Evolutionary conservation across 2,113 vertebrate species (phyloP), one percentile per base, ranked within the genome.

Genomic region (Falco punctatus): DNA sequence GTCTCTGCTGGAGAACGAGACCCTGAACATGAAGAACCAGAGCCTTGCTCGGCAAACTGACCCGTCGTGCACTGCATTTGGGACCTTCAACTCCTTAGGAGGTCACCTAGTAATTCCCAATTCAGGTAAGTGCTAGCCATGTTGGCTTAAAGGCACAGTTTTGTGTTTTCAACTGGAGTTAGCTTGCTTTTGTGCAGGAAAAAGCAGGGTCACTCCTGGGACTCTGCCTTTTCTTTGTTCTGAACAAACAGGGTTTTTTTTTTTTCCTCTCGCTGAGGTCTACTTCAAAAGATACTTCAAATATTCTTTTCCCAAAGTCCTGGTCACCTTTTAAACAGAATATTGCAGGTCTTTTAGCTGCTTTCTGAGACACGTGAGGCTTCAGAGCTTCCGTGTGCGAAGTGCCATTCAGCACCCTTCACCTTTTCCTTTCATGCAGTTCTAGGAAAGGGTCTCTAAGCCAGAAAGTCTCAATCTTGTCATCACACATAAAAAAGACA

Each of bases 41-140:
- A 99, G 98, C 28, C 97, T 99, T 44, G 98, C 99, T 33, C 98
- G 98, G n/a, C 99, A 99, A 72, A 98, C 99, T 11, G 99, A 99
- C 67, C 99, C 99, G 6, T 99, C 98, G 0, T 99, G 99, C 81
- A 99, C 98, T 0, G 99, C 98, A 3, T 99, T 99, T 83, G 99
- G 99, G 21, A 99, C 98, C 92, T 99, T 99, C 97, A 99, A 99
- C 96, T 99, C 98, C 65, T 98, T 99, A 38, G 99, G 99, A n/a
- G 99, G 99, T n/a, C 99, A 99, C 90, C 98, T 99, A 23, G 99
- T 99, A 44, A 98, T 99, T n/a, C 99, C 99, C 64, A 99, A 99
- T 96, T 99, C 99, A 98, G 99, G 99, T 99, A 98, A 97, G 86
- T 81, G 38, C 51, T 92, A 51, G 15, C 21, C 13, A 16, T 15